phyloP scores from a whole-genome alignment of 2,797 vertebrate species.

The Pseudotriccus pelzelni region DNA sequence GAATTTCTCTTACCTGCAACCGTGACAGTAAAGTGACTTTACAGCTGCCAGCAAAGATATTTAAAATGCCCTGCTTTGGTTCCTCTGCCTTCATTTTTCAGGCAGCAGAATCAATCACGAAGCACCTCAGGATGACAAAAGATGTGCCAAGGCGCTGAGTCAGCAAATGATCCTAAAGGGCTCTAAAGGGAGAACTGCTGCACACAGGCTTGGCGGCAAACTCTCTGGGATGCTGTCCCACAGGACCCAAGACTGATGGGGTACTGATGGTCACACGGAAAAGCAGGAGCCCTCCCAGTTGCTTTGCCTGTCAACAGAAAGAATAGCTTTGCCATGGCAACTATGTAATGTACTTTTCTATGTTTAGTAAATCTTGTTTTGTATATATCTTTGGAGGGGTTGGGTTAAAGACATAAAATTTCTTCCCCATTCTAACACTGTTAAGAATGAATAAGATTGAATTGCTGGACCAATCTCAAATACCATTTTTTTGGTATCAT shows the following conservation, averaged over 20 bases:
- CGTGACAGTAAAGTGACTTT: background rate
- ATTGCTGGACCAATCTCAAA: background rate
- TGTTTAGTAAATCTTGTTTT: background rate
- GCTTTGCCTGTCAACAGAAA: background rate
- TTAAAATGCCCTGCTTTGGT: background rate
- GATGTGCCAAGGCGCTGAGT: background rate
- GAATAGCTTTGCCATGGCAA: constrained; percentile 24
- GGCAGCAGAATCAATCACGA: background rate
- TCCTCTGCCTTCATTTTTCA: background rate
- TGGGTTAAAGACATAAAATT: background rate
- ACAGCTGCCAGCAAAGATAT: background rate
- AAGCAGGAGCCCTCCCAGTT: background rate
- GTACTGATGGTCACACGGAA: background rate
- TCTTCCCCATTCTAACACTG: background rate
- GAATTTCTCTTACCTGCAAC: background rate
- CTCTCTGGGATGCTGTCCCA: background rate
- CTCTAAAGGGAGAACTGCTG: background rate
- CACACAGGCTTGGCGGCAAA: background rate
- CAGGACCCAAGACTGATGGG: background rate
- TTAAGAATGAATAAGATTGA: background rate
- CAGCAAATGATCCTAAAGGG: background rate
- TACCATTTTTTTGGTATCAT: background rate
- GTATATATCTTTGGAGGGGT: background rate
- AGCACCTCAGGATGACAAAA: background rate
- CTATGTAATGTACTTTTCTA: background rate